A percentile compares a stretch with the other conserved stretches of the same genome.
Conservation (phyloP, 2,888 invertebrate species). For the Charanyca ferruginea region DNA sequence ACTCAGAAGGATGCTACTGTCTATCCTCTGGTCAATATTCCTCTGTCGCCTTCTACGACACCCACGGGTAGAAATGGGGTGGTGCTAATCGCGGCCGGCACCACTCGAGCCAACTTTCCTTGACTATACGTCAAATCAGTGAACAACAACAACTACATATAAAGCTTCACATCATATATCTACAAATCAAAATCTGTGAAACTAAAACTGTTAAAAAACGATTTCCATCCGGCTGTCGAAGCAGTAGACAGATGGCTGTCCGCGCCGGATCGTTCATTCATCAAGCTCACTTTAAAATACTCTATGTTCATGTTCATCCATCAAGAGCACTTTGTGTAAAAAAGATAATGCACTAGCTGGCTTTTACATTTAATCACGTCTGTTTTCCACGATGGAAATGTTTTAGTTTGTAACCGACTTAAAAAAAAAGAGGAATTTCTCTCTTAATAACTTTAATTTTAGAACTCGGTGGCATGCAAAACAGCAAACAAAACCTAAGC, state of each 20-base stretch:
- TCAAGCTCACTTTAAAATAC: constrained; percentile 55
- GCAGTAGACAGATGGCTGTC: constrained; percentile 40
- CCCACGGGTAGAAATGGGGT: too few species aligned
- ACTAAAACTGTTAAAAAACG: constrained; percentile 20
- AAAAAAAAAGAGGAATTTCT: too few species aligned
- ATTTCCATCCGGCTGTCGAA: constrained; percentile 44
- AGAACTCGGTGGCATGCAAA: too few species aligned
- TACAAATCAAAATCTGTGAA: constrained; percentile 25
- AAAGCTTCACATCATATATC: background rate
- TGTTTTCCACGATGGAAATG: background rate
- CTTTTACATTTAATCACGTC: constrained; percentile 5
- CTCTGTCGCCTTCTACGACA: too few species aligned
- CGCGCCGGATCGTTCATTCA: constrained; percentile 33
- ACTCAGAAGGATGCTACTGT: too few species aligned
- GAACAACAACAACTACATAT: background rate
- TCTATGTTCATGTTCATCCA: constrained; percentile 42
- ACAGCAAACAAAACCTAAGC: too few species aligned
- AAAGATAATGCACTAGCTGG: constrained; percentile 30
- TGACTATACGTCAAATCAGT: too few species aligned
- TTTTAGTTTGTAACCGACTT: too few species aligned
- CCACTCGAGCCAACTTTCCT: too few species aligned
- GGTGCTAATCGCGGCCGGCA: too few species aligned
- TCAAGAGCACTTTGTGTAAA: constrained; percentile 36
- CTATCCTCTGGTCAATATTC: too few species aligned
- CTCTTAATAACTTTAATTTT: too few species aligned